phyloP scores from a whole-genome alignment of 1,140 invertebrate genomes.

The Tetramorium simillimum region DNA sequence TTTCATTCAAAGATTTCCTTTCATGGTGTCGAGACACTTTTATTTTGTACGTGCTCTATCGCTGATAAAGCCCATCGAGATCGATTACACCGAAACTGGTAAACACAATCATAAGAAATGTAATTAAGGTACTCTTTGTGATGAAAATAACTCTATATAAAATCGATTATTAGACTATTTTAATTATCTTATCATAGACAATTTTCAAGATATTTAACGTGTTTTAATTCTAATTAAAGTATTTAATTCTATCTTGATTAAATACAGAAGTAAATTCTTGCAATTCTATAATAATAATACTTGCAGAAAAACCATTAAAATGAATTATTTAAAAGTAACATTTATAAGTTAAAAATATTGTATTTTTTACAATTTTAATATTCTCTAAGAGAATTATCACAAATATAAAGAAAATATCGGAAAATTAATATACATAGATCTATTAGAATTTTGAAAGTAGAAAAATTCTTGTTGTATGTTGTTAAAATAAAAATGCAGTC shows the following conservation, averaged over 20 bases:
- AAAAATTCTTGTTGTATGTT: neutral
- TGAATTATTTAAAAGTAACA: neutral
- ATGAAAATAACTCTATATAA: neutral
- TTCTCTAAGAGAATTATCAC: neutral
- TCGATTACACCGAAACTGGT: neutral
- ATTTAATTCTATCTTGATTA: neutral
- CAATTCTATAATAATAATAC: neutral
- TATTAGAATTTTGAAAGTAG: neutral
- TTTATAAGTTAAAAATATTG: neutral
- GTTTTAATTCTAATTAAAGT: neutral
- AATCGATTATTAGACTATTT: neutral
- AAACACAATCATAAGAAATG: neutral
- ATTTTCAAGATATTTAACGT: neutral
- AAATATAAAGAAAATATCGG: neutral
- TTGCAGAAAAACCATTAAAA: neutral
- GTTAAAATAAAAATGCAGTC: neutral
- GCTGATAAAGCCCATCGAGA: neutral
- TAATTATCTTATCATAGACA: neutral
- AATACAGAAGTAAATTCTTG: neutral
- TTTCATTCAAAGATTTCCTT: slow-evolving; percentile 52
- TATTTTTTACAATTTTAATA: neutral
- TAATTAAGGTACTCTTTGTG: neutral
- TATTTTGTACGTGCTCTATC: slow-evolving; percentile 33
- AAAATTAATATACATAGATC: neutral
- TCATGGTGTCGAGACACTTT: neutral